Evolutionary conservation across 2,113 vertebrate genomes (phyloP).

Genomic region (Oenanthe melanoleuca): DNA sequence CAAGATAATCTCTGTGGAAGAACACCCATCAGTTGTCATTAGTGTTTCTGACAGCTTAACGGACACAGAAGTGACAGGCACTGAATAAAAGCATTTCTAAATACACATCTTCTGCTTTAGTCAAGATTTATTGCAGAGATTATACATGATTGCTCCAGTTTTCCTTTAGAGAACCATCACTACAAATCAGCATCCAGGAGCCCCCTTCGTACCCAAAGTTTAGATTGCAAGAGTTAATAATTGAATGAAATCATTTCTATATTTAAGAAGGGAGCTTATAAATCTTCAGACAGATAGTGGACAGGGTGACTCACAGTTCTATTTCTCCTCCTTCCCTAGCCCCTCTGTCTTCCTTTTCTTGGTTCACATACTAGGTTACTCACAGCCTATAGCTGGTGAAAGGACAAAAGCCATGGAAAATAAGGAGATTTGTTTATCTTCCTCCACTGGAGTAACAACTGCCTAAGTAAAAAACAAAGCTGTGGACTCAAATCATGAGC

Average conservation of each 20-base stretch:
- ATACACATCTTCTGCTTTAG: constrained; percentile 51
- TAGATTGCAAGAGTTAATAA: constrained; percentile 57
- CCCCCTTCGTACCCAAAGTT: not conserved
- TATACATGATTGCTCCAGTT: constrained; percentile 52
- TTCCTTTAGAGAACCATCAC: constrained; percentile 30
- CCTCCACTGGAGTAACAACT: not conserved
- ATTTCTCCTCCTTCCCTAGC: constrained; percentile 36
- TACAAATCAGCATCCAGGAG: constrained; percentile 40
- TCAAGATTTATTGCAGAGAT: constrained; percentile 40
- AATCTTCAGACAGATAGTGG: constrained; percentile 45
- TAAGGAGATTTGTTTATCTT: not conserved
- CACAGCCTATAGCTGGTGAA: not conserved
- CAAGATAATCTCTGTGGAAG: not conserved
- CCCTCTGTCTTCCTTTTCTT: constrained; percentile 12
- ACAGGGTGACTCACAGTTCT: constrained; percentile 49
- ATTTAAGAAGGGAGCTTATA: constrained; percentile 46
- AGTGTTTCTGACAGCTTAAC: constrained; percentile 15
- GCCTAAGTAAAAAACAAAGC: not conserved
- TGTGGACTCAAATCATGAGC: not conserved
- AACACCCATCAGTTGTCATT: constrained; percentile 29
- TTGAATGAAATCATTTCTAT: constrained; percentile 61
- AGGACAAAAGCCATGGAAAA: not conserved
- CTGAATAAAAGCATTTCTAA: constrained; percentile 58
- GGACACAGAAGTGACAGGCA: constrained; percentile 24
- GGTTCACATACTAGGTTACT: not conserved